These are phyloP conservation scores for Drosophila imparisetae DNA, from an alignment of 2,888 invertebrate species.

Conservation along the genomic window DNA sequence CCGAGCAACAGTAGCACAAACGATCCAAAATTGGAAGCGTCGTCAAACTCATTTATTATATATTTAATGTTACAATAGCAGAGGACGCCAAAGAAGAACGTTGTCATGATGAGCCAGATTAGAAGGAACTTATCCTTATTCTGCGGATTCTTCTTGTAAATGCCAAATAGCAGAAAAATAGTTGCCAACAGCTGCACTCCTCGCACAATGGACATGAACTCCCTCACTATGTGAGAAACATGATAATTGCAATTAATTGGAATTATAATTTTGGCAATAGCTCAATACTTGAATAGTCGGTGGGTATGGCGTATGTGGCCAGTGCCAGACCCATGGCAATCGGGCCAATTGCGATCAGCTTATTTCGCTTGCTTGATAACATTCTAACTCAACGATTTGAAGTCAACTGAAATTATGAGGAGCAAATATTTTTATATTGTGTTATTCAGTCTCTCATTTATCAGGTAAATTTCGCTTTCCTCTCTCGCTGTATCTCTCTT, in stretches of 20 bases:
- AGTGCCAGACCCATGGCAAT: conserved; percentile 6
- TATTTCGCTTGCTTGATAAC: not conserved
- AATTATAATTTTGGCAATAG: not conserved
- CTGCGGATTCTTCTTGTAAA: conserved; percentile 7
- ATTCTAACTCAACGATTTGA: conserved; percentile 3
- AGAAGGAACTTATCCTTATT: conserved; percentile 17
- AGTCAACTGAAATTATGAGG: not conserved
- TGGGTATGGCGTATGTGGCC: not conserved
- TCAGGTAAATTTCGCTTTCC: not conserved
- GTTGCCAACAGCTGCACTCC: conserved; percentile 7
- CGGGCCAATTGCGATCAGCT: conserved; percentile 4
- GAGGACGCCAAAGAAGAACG: not conserved
- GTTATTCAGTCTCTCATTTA: not conserved
- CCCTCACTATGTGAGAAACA: not conserved
- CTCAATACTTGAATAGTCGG: not conserved
- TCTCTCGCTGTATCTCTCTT: not conserved
- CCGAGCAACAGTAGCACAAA: not conserved
- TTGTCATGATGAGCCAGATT: conserved; percentile 10
- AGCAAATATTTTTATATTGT: not conserved
- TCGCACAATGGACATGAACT: not conserved
- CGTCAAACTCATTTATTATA: accelerated
- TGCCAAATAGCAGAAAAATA: conserved; percentile 1
- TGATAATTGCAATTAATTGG: not conserved
- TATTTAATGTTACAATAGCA: not conserved
- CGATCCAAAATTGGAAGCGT: not conserved